Evolutionary conservation across 2,113 vertebrate genomes (phyloP), one percentile per base, ranked within the genome.

Genomic region (Zootoca vivipara): DNA sequence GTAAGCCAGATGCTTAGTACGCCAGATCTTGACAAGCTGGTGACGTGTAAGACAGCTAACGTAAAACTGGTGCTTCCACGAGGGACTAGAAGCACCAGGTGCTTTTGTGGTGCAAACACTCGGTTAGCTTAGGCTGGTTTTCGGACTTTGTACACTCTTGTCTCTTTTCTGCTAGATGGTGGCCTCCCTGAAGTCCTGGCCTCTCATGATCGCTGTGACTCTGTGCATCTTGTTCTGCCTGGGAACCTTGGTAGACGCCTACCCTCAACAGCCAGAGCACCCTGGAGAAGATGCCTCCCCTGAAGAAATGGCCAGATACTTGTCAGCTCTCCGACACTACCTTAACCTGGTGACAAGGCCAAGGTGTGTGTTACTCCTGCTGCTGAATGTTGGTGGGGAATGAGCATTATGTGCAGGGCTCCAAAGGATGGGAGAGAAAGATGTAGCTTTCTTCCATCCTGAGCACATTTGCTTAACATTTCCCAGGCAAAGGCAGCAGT

Each of bases 331-430:
- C 28, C 96, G 98, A 88, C 98, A 99, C 94, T 99, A 99, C 92
- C 98, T 99, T 96, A 99, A 99, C 96, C 97, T 99, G 95, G 98
- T 99, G 94, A 99, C 98, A 28, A 96, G 98, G 88, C 98, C 99
- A 96, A 98, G 98, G 99, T 99, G 92, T 35, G 91, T 56, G 40
- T 52, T 52, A 9, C 46, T 24, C 67, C 69, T 83, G 40, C 10
- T 83, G 40, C 16, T 46, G 26, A 18, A 15, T 40, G 35, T 82
- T 56, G 70, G 52, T 64, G 24, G 24, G 5, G 46, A 83, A n/a
- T 35, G 42, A 38, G 28, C 40, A 10, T 62, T 38, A 22, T 56
- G 42, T 6, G 10, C 7, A 13, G 42, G 40, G 30, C 10, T 83
- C 65, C 5, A 62, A 38, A 85, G 33, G 58, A 75, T 20, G 38